Evolutionary conservation across 53 echinoderm and acorn worm genomes (phyloP).

Genomic region (Apostichopus leukothele): DNA sequence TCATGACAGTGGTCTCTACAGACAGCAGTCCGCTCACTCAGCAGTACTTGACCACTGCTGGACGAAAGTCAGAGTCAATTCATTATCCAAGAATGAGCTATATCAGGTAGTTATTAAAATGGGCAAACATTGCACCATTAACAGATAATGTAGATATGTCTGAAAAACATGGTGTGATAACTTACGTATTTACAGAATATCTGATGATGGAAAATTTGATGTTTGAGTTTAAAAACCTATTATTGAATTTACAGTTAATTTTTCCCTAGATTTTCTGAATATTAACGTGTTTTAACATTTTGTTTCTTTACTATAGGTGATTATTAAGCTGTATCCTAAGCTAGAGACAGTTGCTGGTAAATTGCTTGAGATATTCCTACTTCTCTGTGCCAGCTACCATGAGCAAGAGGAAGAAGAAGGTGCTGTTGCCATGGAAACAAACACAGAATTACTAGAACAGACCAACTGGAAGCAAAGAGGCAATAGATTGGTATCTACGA

Average conservation of each 20-base stretch:
- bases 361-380: conserved; percentile 83
- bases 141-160: too few species aligned
- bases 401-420: conserved; percentile 38
- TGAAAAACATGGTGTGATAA: too few species aligned
- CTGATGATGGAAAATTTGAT: too few species aligned
- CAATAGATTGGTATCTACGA: conserved; percentile 20
- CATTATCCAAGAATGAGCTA: conserved; percentile 81
- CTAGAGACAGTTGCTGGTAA: conserved; percentile 69
- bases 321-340: conserved; percentile 72
- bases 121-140: too few species aligned
- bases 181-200: too few species aligned
- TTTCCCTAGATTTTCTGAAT: too few species aligned
- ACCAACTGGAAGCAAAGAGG: conserved; percentile 27
- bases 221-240: too few species aligned
- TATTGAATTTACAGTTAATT: too few species aligned
- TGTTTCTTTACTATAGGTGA: conserved; percentile 54
- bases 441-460: neutral
- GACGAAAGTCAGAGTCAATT: conserved; percentile 87
- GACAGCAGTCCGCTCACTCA: conserved; percentile 83
- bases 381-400: conserved; percentile 82
- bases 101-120: conserved; percentile 59
- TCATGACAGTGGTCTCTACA: conserved; percentile 64
- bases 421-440: conserved; percentile 1
- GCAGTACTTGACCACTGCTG: conserved; percentile 88
- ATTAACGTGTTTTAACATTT: too few species aligned